These are phyloP conservation scores for Agriopis marginaria DNA, from an alignment of 2,888 invertebrate genomes.

Conservation along the genomic window DNA sequence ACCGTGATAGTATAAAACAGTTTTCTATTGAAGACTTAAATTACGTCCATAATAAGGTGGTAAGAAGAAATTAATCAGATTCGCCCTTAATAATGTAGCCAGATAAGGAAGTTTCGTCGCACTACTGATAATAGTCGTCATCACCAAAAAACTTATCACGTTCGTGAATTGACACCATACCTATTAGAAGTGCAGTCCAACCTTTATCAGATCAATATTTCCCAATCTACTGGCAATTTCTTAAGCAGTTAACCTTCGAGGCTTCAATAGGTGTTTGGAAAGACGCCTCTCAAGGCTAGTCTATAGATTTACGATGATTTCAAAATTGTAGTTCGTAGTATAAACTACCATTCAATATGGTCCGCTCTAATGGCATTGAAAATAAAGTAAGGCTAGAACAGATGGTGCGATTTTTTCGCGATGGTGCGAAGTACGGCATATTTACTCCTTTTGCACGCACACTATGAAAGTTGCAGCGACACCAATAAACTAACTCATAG, in stretches of 20 bases:
- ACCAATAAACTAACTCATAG: no score
- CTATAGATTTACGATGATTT: constrained; percentile 37
- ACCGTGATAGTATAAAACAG: no score
- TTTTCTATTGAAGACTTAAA: no score
- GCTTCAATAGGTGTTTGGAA: constrained; percentile 33
- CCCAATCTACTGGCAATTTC: constrained; percentile 17
- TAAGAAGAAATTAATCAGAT: no score
- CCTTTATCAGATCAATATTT: constrained; percentile 23
- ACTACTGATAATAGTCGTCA: no score
- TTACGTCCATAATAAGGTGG: no score
- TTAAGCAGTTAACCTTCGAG: constrained; percentile 24
- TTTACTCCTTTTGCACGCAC: no score
- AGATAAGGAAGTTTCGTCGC: no score
- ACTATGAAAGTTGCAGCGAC: no score
- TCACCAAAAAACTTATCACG: no score
- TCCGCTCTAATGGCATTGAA: constrained; percentile 48
- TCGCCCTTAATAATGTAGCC: no score
- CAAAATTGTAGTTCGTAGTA: constrained; percentile 25
- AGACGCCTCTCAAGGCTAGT: constrained; percentile 29
- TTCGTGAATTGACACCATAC: background rate
- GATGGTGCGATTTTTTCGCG: background rate
- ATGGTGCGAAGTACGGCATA: no score
- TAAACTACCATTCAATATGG: constrained; percentile 24
- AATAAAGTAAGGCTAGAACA: constrained; percentile 17
- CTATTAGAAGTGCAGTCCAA: background rate